Evolutionary conservation across 2,888 invertebrate species (phyloP), one percentile per base, ranked within the genome.

Genomic region (Drosophila acutilabella): DNA sequence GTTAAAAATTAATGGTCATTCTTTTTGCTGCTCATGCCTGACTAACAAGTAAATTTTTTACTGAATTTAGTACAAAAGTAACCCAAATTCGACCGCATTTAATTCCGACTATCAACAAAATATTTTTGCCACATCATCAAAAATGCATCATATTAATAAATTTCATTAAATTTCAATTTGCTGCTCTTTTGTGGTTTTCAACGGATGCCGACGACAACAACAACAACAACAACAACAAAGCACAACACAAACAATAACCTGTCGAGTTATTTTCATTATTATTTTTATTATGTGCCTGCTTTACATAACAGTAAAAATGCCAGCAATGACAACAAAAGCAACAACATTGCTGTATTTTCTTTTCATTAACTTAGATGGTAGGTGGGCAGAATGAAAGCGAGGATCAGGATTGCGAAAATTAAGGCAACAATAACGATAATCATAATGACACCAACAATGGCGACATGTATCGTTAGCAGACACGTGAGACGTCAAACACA

Each of bases 61-160:
- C 44, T 54, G 18, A 51, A 26, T 26, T 16, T 8, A 8, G 11
- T 8, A 52, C 47, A 53, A 72, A 68, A 20, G 36, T 30, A n/a
- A 60, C 42, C 56, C n/a, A 57, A 14, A 50, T 56, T 60, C 20
- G 58, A 57, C 40, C 50, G 38, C 42, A 7, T 58, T 45, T 50
- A 41, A 30, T 14, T 38, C 50, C 30, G 54, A 44, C 38, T 60
- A 45, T 36, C 36, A 36, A 36, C 47, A 47, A 62, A 60, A 48
- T 40, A 51, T 61, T 64, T 80, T 47, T 45, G 54, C 73, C 51
- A 53, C 75, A 85, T 81, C 68, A 71, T 79, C 82, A 80, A 70
- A 76, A 76, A 73, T 80, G 47, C 60, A 56, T 23, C 41, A 76
- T 67, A 70, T 71, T 68, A 82, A 76, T 66, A 73, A 80, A 71